Evolutionary conservation across 2,888 invertebrate species (phyloP), one percentile per base, ranked within the genome.

Genomic region (Lamellibrachia satsuma): DNA sequence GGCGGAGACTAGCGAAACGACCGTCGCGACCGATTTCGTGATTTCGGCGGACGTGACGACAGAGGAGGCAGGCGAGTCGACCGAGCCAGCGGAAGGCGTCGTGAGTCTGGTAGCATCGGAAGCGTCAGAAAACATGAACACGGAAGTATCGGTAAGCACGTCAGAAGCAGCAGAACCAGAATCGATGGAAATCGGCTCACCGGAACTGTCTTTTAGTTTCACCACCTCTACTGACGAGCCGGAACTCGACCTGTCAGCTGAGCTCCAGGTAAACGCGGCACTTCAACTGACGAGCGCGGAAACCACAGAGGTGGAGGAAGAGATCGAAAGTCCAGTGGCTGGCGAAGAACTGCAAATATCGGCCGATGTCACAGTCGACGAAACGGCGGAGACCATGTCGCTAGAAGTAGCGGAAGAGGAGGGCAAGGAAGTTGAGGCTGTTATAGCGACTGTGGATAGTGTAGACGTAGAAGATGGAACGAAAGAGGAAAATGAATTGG

Each of bases 1-100:
- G 51, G 52, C 90, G 39, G 52, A 92, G n/a, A 27, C 9, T 15
- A 52, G 15, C 51, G 92, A 92, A 92, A 92, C 51, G 39, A 91
- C 55, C n/a, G 91, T 52, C 39, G 57, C 55, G 52, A 9, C 55
- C 39, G 91, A 39, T 52, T 52, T 39, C 39, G 55, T 52, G 55
- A 55, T 39, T 39, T 39, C 52, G 51, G 52, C 52, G 55, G 55
- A 52, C 57, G 55, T 52, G 55, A 52, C 91, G 2, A 52, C 52
- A 91, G 91, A 39, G 22, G 91, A 91, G 9, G 55, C 91, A 52
- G 55, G 22, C 51, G 55, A 4, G 75, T 75, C 75, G 22, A 75
- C 15, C 75, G 75, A 75, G 75, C 75, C 15, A n/a, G 75, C 6
- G 75, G 75, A 75, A n/a, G 6, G 22, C 6, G 75, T 75, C 75